These are phyloP conservation scores for Metopia argyrocephala DNA, from an alignment of 2,888 invertebrate species.

Conservation along the genomic window DNA sequence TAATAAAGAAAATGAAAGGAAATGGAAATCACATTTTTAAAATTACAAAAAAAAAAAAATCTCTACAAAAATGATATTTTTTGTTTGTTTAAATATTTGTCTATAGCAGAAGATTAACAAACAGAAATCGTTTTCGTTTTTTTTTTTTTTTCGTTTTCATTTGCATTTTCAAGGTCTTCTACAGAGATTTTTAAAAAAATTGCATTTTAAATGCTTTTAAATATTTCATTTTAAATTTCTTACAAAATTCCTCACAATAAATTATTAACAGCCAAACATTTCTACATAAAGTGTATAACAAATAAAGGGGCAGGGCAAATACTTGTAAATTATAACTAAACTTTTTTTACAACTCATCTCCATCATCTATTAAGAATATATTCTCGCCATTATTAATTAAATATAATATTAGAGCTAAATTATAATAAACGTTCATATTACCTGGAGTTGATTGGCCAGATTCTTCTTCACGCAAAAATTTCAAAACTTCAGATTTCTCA, in stretches of 20 bases:
- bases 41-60: background rate
- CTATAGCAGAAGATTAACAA: no score
- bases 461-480: conserved; percentile 93
- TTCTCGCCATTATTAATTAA: conserved; percentile 73
- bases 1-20: conserved; percentile 53
- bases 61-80: background rate
- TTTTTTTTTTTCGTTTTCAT: background rate
- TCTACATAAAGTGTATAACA: no score
- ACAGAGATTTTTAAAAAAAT: conserved; percentile 70
- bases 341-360: conserved; percentile 66
- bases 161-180: conserved; percentile 71
- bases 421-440: conserved; percentile 77
- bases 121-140: background rate
- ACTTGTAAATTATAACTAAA: background rate
- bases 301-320: no score
- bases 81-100: no score
- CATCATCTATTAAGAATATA: conserved; percentile 71
- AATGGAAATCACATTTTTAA: conserved; percentile 4
- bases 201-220: background rate
- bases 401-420: conserved; percentile 74
- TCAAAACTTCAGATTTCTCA: conserved; percentile 92
- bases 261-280: background rate
- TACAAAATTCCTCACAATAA: background rate
- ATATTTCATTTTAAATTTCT: background rate
- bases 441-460: conserved; percentile 86